Percentiles rank a stretch among this genome's conserved stretches.
These are phyloP conservation scores for Drosophila yooni DNA, from an alignment of 2,888 invertebrate species.

Conservation along the genomic window DNA sequence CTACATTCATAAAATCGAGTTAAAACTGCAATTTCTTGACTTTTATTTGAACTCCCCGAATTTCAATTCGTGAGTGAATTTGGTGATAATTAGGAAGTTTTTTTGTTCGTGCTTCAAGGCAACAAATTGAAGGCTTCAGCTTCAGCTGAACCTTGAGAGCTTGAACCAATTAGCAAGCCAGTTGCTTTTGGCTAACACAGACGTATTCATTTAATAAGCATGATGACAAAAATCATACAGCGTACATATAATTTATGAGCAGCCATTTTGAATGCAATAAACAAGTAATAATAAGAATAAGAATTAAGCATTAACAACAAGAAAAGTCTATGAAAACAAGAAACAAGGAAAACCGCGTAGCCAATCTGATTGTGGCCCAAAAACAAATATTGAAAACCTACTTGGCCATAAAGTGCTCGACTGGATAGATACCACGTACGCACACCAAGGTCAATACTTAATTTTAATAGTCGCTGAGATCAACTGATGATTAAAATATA, in stretches of 20 bases:
- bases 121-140: not conserved
- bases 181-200: not conserved
- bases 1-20: not conserved
- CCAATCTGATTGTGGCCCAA: conserved; percentile 22
- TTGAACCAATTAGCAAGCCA: not conserved
- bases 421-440: not conserved
- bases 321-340: not conserved
- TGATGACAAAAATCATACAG: not conserved
- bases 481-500: not conserved
- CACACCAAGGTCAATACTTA: not conserved
- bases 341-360: not conserved
- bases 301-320: not conserved
- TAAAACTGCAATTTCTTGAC: not conserved
- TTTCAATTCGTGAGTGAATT: not conserved
- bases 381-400: conserved; percentile 14
- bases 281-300: not conserved
- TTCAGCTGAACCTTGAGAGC: not conserved
- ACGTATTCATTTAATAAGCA: not conserved
- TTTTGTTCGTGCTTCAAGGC: not conserved
- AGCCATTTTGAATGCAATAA: not conserved
- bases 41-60: not conserved
- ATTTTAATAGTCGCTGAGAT: not conserved
- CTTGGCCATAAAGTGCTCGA: conserved; percentile 3
- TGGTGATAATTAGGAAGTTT: not conserved
- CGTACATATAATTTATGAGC: not conserved